Base-by-base conservation (phyloP, 2,797 vertebrate genomes). In the Poeciliopsis gracilis region DNA sequence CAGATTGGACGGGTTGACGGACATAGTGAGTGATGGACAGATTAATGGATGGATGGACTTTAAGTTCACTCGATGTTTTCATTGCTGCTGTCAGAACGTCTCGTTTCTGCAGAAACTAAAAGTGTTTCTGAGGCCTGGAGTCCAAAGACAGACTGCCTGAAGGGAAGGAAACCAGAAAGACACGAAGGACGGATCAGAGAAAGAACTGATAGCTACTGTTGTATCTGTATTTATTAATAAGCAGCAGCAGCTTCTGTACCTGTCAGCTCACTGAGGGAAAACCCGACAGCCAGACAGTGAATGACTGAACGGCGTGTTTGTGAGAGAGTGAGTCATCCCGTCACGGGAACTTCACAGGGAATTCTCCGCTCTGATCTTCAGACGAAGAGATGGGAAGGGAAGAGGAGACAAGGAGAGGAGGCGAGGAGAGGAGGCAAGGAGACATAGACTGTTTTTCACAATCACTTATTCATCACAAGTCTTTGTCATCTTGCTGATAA, bases 401-500 rank as follows among this genome's bases (percentile, higher is more conserved):
- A 53, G 79, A 41, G 33, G 45, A 49, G 28, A 0, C 5, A 63
- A 72, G 78, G 36, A 25, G 2, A 41, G 57, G 80, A 67, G 38
- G 6, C 47, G 72, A 72, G 78, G 36, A 25, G 2, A 41, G 57
- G 80, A 67, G 38, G 6, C 47, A 63, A 72, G 78, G 36, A 59
- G 18, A 57, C 47, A 57, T 28, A 41, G 13, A 4, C 69, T 84
- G 82, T 43, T 82, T 80, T 82, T 81, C 83, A 81, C 75, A 53
- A 87, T 91, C 74, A 92, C 83, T 90, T 85, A 89, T 91, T 91
- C 69, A 90, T 86, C 84, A 74, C 30, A 76, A 77, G 82, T 51
- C 63, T 90, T 78, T 76, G 79, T 74, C 76, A 55, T 73, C 1
- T 82, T 16, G 33, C 43, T 36, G 77, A 82, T 75, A 47, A 55